Evolutionary conservation across 2,888 invertebrate genomes (phyloP).

Genomic region (Allygus modestus): DNA sequence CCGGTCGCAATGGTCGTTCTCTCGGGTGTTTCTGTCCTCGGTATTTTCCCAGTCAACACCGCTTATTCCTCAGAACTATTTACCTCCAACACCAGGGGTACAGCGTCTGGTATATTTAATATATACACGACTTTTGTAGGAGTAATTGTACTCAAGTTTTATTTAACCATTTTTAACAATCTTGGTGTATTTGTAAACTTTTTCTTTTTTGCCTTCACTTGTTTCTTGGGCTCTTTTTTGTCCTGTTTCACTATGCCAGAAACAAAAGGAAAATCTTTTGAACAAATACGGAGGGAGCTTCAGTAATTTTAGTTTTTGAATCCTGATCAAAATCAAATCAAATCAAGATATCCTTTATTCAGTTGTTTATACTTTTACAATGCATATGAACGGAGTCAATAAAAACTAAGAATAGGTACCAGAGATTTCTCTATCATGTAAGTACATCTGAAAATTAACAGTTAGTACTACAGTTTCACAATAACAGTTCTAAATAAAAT

Average conservation of each 20-base stretch:
- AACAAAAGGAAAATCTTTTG: slow-evolving; percentile 56
- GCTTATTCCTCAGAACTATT: slow-evolving; percentile 48
- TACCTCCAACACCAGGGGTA: slow-evolving; percentile 18
- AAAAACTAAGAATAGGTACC: no score
- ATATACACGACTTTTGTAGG: slow-evolving; percentile 20
- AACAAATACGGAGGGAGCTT: slow-evolving; percentile 30
- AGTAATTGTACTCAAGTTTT: slow-evolving; percentile 33
- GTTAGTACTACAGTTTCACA: no score
- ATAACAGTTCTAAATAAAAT: no score
- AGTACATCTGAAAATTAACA: no score
- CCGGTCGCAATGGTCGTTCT: slow-evolving; percentile 16
- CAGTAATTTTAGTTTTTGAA: no score
- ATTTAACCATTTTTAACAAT: neutral
- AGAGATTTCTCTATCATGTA: no score
- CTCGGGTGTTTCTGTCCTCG: slow-evolving; percentile 25
- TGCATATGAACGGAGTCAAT: no score
- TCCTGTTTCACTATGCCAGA: slow-evolving; percentile 41
- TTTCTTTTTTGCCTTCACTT: neutral
- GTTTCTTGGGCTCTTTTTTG: slow-evolving; percentile 4
- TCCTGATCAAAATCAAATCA: no score
- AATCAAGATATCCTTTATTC: no score
- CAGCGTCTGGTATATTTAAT: slow-evolving; percentile 30
- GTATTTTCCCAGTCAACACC: slow-evolving; percentile 43
- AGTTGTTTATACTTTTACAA: no score
- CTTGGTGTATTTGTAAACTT: slow-evolving; percentile 32